Base-by-base conservation (phyloP, 1,140 invertebrate genomes). In the Linepithema humile region DNA sequence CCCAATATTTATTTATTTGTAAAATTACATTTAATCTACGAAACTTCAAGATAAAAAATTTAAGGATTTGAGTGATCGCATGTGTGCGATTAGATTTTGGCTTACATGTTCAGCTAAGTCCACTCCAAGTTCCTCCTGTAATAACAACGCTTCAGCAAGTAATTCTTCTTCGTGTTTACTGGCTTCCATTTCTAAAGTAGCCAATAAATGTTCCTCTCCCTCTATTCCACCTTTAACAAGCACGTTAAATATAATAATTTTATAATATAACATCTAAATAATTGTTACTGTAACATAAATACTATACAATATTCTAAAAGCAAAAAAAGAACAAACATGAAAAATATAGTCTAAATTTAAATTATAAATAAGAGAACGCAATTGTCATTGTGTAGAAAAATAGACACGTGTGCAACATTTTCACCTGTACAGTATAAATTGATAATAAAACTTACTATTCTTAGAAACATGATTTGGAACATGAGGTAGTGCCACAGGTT, bases 71-170 rank as follows among this genome's bases (percentile, higher is more conserved):
- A n/a, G n/a, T n/a, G n/a, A n/a, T n/a, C n/a, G n/a, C n/a, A n/a
- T n/a, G n/a, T n/a, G n/a, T n/a, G n/a, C n/a, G n/a, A n/a, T n/a
- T n/a, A n/a, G n/a, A n/a, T n/a, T n/a, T n/a, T n/a, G n/a, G n/a
- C n/a, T 53, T 91, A 94, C 94, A 83, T 92, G 90, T 88, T 93
- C 91, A 29, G 82, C 85, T 65, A 94, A 89, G 86, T 94, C 93
- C n/a, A 94, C 94, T 26, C 93, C 92, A 40, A 94, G 91, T 55
- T 93, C 92, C 65, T 95, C 94, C 85, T 95, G 94, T 12, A 95
- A 87, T n/a, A 95, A 89, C 38, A 95, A 82, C 4, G 94, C 94
- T 86, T 95, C 95, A 4, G 93, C 93, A 15, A 95, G 86, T 45
- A 94, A 84, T 64, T 94, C 93, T 57, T 94, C 94, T 75, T 94